phyloP scores from a whole-genome alignment of 2,113 vertebrate species.

The Gobiocypris rarus region DNA sequence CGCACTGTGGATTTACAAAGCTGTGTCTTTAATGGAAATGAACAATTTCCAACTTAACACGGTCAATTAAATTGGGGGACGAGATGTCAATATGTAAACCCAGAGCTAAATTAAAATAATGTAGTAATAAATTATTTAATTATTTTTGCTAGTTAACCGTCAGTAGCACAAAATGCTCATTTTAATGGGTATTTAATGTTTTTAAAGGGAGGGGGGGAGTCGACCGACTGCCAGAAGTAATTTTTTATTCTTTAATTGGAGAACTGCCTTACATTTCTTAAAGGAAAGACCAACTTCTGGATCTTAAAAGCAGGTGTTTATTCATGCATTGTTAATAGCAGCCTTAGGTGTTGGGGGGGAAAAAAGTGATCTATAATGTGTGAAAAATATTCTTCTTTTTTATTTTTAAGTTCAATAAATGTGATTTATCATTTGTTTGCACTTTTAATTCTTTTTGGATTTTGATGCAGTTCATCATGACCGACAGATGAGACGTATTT shows the following conservation, averaged over 20 bases:
- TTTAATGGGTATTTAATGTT: conserved; percentile 9
- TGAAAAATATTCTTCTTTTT: conserved; percentile 11
- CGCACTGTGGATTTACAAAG: conserved; percentile 12
- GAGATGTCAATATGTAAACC: conserved; percentile 67
- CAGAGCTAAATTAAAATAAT: conserved; percentile 16
- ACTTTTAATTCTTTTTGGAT: conserved; percentile 6
- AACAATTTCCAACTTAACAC: not conserved
- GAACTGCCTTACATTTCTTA: conserved; percentile 80
- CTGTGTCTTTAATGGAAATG: conserved; percentile 19
- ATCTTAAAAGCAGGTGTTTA: not conserved
- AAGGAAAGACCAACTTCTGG: conserved; percentile 55
- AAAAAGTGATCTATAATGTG: not conserved
- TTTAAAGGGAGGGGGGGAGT: conserved; percentile 57
- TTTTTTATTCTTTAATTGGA: conserved; percentile 59
- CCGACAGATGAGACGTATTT: not conserved
- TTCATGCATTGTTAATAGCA: not conserved
- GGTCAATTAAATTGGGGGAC: conserved; percentile 54
- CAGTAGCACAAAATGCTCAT: conserved; percentile 75
- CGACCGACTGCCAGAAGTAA: conserved; percentile 57
- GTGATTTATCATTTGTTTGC: conserved; percentile 59
- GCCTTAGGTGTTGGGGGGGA: not conserved
- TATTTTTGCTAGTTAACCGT: conserved; percentile 69
- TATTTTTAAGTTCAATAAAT: conserved; percentile 62
- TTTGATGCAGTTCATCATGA: not conserved
- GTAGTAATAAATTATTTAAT: conserved; percentile 16